phyloP scores from a whole-genome alignment of 2,888 invertebrate species.

The Drosophila falleni region DNA sequence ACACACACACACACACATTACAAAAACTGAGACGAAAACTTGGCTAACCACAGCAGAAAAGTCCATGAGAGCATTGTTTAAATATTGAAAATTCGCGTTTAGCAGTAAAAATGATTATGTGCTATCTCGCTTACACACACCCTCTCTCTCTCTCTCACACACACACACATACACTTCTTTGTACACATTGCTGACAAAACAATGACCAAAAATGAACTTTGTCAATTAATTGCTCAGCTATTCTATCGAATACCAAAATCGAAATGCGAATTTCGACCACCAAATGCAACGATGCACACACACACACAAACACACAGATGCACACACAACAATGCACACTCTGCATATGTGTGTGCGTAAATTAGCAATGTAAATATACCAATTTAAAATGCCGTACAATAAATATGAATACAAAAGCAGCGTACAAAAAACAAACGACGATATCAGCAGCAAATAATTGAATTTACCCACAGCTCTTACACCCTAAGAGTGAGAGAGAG shows the following conservation, averaged over 20 bases:
- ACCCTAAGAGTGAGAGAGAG: constrained; percentile 20
- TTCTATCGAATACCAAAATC: constrained; percentile 56
- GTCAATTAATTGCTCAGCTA: constrained; percentile 78
- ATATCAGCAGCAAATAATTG: constrained; percentile 80
- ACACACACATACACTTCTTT: background rate
- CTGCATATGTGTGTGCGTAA: constrained; percentile 55
- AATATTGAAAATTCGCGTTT: constrained; percentile 68
- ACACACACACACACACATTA: constrained; percentile 32
- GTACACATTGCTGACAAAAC: constrained; percentile 28
- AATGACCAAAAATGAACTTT: constrained; percentile 74
- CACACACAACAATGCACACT: constrained; percentile 1
- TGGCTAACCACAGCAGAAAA: constrained; percentile 64
- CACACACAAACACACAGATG: constrained; percentile 1
- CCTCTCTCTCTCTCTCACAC: background rate
- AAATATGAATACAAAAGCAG: constrained; percentile 78
- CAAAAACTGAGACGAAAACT: constrained; percentile 58
- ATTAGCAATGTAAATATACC: constrained; percentile 80
- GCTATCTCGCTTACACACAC: constrained; percentile 17
- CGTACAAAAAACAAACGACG: constrained; percentile 75
- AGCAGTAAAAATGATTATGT: constrained; percentile 49
- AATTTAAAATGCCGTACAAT: constrained; percentile 80
- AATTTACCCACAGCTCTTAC: constrained; percentile 69
- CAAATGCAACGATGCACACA: constrained; percentile 40
- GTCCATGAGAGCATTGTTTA: constrained; percentile 58
- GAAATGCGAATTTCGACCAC: constrained; percentile 46